These are phyloP conservation scores for Aleadryas rufinucha DNA, from an alignment of 2,113 vertebrate genomes.

Conservation along the genomic window DNA sequence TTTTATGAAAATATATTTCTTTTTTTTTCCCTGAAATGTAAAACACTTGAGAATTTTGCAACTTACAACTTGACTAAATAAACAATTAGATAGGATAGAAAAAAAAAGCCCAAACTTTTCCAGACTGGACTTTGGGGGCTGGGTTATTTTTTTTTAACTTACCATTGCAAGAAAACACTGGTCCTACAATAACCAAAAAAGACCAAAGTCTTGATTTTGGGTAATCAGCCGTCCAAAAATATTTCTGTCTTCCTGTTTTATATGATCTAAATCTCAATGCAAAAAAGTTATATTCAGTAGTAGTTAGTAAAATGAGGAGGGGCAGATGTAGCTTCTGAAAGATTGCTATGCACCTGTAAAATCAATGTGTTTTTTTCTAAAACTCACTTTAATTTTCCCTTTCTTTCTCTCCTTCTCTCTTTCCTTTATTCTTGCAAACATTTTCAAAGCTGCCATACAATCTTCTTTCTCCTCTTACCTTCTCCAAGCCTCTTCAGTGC, in stretches of 20 bases:
- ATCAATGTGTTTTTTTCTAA: neutral
- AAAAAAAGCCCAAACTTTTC: neutral
- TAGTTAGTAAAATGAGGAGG: neutral
- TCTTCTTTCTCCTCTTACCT: neutral
- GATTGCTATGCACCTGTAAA: neutral
- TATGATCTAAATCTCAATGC: neutral
- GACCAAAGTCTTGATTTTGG: neutral
- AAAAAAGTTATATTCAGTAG: neutral
- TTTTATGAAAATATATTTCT: neutral
- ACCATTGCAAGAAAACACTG: neutral
- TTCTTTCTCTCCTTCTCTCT: neutral
- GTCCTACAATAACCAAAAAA: neutral
- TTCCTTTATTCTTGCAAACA: neutral
- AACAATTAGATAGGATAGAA: neutral
- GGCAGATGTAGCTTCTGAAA: neutral
- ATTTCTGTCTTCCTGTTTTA: neutral
- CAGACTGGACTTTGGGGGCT: neutral
- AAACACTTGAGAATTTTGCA: neutral
- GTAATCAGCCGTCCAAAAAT: neutral
- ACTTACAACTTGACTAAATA: neutral
- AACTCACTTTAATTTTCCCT: neutral
- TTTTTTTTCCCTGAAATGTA: neutral
- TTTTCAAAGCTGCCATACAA: neutral
- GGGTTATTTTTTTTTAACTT: neutral
- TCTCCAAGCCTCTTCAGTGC: neutral